Conservation (phyloP, 53 echinoderm and acorn worm genomes). For the Hippasteria phrygiana region DNA sequence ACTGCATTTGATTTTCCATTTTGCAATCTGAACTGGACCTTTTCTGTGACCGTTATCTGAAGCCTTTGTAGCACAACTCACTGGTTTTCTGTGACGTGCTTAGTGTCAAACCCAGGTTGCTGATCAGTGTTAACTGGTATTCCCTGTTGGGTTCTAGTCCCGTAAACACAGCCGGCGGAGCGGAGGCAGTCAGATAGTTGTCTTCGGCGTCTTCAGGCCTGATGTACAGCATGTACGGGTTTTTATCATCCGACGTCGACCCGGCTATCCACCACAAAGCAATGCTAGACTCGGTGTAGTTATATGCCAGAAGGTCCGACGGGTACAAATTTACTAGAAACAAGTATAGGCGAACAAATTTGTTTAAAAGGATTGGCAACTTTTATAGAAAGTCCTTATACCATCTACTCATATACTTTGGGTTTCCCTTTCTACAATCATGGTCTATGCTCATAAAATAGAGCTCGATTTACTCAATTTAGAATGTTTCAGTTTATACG, state of each 20-base stretch:
- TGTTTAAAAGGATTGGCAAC: no score
- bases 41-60: neutral
- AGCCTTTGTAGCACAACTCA: neutral
- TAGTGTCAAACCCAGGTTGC: slow-evolving; percentile 7
- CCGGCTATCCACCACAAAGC: neutral
- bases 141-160: slow-evolving; percentile 38
- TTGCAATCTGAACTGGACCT: no score
- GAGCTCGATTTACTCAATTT: no score
- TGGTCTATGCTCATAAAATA: no score
- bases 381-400: no score
- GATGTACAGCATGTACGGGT: slow-evolving; percentile 46
- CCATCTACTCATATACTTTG: no score
- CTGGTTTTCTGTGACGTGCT: slow-evolving; percentile 38
- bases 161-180: neutral
- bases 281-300: slow-evolving; percentile 37
- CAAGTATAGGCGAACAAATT: no score
- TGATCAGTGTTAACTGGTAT: slow-evolving; percentile 25
- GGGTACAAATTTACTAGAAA: neutral
- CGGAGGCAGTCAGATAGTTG: neutral
- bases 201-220: neutral
- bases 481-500: no score
- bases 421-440: no score
- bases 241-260: neutral
- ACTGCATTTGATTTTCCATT: neutral
- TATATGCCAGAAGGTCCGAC: slow-evolving; percentile 1